phyloP scores from a whole-genome alignment of 2,888 invertebrate genomes.

The Slavum lentiscoides region DNA sequence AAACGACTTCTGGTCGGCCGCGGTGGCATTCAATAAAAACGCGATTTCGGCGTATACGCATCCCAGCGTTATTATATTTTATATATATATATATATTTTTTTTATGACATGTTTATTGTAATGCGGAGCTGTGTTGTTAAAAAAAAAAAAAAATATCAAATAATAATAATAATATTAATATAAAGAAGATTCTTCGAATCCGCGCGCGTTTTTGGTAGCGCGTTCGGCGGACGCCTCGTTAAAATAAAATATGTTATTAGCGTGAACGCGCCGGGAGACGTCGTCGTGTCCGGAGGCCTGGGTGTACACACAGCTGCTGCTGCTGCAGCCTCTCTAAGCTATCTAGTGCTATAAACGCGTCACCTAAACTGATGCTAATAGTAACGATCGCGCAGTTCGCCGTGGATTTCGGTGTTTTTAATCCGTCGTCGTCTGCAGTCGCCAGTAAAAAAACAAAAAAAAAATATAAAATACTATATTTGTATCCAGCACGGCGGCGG shows the following conservation, averaged over 20 bases:
- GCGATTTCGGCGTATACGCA: conserved; percentile 11
- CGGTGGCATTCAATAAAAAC: conserved; percentile 46
- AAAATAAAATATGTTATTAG: conserved; percentile 32
- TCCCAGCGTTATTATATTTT: neutral
- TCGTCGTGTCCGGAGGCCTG: too few species aligned
- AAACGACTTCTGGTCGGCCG: conserved; percentile 52
- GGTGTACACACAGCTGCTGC: too few species aligned
- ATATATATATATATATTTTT: neutral
- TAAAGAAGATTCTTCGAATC: conserved; percentile 36
- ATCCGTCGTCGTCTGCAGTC: neutral
- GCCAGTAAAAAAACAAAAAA: too few species aligned
- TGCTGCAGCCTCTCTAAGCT: too few species aligned
- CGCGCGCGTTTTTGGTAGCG: conserved; percentile 43
- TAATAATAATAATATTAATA: conserved; percentile 20
- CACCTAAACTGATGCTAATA: too few species aligned
- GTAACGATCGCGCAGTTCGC: too few species aligned
- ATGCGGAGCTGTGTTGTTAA: conserved; percentile 34
- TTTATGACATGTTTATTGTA: conserved; percentile 52
- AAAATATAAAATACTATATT: too few species aligned
- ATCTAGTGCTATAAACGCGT: too few species aligned
- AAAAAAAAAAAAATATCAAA: neutral
- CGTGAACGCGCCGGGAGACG: conserved; percentile 39
- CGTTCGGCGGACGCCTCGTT: conserved; percentile 14
- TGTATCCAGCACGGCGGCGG: too few species aligned
- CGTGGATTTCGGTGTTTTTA: too few species aligned